These are phyloP conservation scores for Lutraria rhynchaena DNA, from an alignment of 1,140 invertebrate genomes.

Conservation along the genomic window DNA sequence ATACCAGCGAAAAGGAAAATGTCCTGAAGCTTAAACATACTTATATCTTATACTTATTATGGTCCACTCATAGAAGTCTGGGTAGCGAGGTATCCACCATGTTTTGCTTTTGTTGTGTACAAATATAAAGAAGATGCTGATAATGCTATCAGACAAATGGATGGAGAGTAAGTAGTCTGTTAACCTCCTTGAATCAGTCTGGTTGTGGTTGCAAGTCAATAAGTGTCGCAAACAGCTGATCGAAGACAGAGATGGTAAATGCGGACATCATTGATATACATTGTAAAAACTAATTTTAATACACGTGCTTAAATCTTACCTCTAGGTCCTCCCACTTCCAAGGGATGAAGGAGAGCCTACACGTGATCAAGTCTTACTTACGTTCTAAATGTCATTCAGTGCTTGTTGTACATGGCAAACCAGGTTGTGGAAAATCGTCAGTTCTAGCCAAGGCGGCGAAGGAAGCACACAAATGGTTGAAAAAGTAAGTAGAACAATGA, in stretches of 20 bases:
- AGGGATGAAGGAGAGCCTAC: constrained; percentile 77
- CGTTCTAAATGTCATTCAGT: constrained; percentile 85
- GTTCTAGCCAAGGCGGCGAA: constrained; percentile 88
- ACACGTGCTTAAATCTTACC: too few relatives aligned
- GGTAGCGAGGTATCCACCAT: constrained; percentile 81
- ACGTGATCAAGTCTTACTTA: constrained; percentile 85
- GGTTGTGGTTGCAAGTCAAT: too few relatives aligned
- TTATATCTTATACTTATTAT: too few relatives aligned
- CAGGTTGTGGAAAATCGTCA: constrained; percentile 91
- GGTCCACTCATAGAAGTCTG: constrained; percentile 80
- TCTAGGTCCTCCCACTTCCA: constrained; percentile 77
- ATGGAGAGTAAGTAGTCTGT: constrained; percentile 80
- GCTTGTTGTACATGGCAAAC: constrained; percentile 88
- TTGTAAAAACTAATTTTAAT: too few relatives aligned
- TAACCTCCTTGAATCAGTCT: too few relatives aligned
- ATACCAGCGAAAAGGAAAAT: too few relatives aligned
- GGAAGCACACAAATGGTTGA: constrained; percentile 86
- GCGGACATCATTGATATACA: too few relatives aligned
- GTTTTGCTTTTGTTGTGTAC: constrained; percentile 82
- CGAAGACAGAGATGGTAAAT: too few relatives aligned
- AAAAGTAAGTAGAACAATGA: constrained; percentile 68
- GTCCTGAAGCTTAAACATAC: too few relatives aligned
- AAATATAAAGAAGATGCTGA: constrained; percentile 79
- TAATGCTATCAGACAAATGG: constrained; percentile 78
- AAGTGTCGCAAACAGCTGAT: too few relatives aligned